A percentile compares a stretch with the other conserved stretches of the same genome.
Conservation (phyloP, 2,888 invertebrate species). For the Melanchra persicariae region DNA sequence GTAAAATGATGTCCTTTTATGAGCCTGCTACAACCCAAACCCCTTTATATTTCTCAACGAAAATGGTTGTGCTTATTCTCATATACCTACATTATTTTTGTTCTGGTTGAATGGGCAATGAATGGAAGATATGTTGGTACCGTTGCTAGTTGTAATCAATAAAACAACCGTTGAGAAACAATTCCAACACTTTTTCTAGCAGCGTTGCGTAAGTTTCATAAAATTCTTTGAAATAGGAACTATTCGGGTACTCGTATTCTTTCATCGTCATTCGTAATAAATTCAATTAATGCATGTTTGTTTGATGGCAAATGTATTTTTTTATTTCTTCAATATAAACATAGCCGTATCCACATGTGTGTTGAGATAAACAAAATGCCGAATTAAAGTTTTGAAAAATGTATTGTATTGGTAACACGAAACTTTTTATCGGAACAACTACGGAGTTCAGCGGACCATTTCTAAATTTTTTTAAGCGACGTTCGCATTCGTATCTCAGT, state of each 20-base stretch:
- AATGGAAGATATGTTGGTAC: neutral
- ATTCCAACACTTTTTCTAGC: no score
- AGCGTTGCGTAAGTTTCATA: no score
- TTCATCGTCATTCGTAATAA: no score
- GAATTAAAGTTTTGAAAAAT: neutral
- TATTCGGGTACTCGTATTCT: no score
- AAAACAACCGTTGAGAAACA: no score
- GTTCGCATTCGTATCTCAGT: no score
- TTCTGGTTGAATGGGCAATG: neutral
- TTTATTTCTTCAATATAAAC: neutral
- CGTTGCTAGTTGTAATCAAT: no score
- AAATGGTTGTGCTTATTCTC: neutral
- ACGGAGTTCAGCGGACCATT: no score
- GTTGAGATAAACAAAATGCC: neutral
- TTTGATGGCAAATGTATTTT: no score
- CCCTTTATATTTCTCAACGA: neutral
- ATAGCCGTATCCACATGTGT: neutral
- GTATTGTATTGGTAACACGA: neutral
- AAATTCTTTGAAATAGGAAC: no score
- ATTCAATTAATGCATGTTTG: no score
- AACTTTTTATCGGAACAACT: neutral
- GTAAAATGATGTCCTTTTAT: neutral
- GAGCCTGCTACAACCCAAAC: neutral
- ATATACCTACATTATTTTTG: neutral
- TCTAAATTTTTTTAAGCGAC: no score